A percentile compares a stretch with the other conserved stretches of the same genome.
Conservation (phyloP, 2,113 vertebrate genomes). For the Castor canadensis region DNA sequence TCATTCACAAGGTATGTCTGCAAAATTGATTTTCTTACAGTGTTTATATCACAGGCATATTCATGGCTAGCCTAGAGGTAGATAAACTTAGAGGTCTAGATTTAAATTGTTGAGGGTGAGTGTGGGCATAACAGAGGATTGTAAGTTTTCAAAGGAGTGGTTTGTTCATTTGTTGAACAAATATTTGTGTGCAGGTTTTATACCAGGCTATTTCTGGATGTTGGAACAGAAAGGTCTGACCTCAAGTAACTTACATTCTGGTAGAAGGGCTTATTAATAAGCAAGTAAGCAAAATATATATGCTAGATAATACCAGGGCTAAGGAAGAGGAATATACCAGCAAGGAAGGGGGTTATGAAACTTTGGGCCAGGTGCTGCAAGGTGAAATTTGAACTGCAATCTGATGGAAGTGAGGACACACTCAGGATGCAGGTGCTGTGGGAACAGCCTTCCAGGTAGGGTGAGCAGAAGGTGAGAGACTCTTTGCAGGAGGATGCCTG, state of each 20-base stretch:
- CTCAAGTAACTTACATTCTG: background rate
- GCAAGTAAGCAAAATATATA: background rate
- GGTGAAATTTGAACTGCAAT: background rate
- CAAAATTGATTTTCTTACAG: constrained; percentile 5
- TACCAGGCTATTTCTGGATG: background rate
- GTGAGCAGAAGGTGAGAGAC: background rate
- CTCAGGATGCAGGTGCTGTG: background rate
- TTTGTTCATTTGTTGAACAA: background rate
- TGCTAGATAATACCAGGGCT: background rate
- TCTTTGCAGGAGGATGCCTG: background rate
- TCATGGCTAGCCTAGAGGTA: background rate
- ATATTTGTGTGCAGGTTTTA: background rate
- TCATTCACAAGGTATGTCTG: constrained; percentile 15
- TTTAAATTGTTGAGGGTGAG: background rate
- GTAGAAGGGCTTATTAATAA: background rate
- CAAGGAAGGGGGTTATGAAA: background rate
- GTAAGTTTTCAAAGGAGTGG: background rate
- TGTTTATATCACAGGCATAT: background rate
- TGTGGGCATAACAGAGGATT: background rate
- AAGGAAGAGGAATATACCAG: background rate
- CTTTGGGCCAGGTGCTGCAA: background rate
- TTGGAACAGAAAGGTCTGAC: background rate
- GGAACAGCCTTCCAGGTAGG: background rate
- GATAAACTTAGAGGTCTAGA: background rate
- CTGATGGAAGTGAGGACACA: background rate